Evolutionary conservation across 2,888 invertebrate genomes (phyloP).

Genomic region (Steinernema carpocapsae): DNA sequence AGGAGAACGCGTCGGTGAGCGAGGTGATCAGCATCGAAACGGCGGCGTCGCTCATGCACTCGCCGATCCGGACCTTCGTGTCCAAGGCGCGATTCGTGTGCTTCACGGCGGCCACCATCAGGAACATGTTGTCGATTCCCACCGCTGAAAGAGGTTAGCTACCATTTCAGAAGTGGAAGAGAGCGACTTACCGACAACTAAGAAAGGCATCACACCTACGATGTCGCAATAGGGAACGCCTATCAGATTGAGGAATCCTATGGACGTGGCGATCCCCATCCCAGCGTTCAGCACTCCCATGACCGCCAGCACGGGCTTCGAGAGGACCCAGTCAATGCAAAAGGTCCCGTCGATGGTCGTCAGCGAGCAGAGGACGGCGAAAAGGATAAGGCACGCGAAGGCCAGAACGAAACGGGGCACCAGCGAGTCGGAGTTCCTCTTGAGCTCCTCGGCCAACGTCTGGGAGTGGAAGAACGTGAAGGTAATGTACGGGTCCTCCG

Average conservation of each 20-base stretch:
- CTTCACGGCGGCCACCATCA: conserved; percentile 91
- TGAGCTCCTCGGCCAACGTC: conserved; percentile 87
- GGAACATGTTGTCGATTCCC: conserved; percentile 93
- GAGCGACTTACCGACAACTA: conserved; percentile 84
- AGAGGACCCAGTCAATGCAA: conserved; percentile 72
- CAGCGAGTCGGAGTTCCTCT: conserved; percentile 83
- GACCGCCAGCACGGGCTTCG: conserved; percentile 87
- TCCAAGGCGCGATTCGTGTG: conserved; percentile 77
- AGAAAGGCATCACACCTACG: conserved; percentile 89
- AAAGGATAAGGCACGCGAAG: conserved; percentile 63
- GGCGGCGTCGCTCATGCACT: conserved; percentile 88
- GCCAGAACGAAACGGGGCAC: conserved; percentile 65
- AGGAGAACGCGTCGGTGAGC: conserved; percentile 64
- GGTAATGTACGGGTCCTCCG: conserved; percentile 60
- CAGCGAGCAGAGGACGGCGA: conserved; percentile 65
- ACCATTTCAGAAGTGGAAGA: not conserved
- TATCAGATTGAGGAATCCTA: conserved; percentile 86
- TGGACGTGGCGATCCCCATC: conserved; percentile 87
- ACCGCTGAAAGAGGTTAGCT: conserved; percentile 77
- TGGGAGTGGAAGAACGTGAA: conserved; percentile 73
- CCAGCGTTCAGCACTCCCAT: conserved; percentile 88
- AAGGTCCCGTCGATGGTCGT: conserved; percentile 88
- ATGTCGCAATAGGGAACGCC: conserved; percentile 92
- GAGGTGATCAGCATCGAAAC: conserved; percentile 89
- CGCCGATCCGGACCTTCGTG: conserved; percentile 79